Conservation (phyloP, 1,140 invertebrate genomes). For the Oryzaephilus surinamensis region DNA sequence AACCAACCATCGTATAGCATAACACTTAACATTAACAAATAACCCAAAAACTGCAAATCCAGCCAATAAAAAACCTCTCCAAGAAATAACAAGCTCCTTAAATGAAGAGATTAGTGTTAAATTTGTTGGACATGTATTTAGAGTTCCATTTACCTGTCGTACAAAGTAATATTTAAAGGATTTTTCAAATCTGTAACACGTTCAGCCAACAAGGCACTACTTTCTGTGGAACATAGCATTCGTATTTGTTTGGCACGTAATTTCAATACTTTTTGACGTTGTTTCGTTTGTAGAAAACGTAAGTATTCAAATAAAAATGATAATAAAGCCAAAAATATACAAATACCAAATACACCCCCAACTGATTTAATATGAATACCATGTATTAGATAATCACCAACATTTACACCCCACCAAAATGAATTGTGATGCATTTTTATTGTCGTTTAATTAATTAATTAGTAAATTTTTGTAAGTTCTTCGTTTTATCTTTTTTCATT, state of each 20-base stretch:
- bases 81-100: constrained; percentile 25
- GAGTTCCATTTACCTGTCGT: constrained; percentile 18
- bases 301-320: constrained; percentile 33
- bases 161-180: constrained; percentile 23
- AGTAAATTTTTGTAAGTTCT: too few species aligned
- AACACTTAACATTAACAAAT: constrained; percentile 79
- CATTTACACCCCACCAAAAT: constrained; percentile 31
- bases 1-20: constrained; percentile 86
- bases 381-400: constrained; percentile 29
- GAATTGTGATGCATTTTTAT: constrained; percentile 1
- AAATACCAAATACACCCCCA: constrained; percentile 22
- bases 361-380: constrained; percentile 25
- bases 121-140: constrained; percentile 2
- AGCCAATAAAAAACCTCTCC: constrained; percentile 31
- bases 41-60: constrained; percentile 46
- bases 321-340: constrained; percentile 24
- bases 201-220: constrained; percentile 19
- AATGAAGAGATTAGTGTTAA: constrained; percentile 8
- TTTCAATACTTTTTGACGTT: constrained; percentile 29
- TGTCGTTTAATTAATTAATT: too few species aligned
- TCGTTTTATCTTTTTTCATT: too few species aligned
- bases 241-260: constrained; percentile 29
- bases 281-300: constrained; percentile 31
- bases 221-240: constrained; percentile 28
- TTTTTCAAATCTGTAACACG: constrained; percentile 18